A percentile compares a stretch with the other conserved stretches of the same genome.
Evolutionary conservation across 2,797 vertebrate species (phyloP).

Genomic region (Coendou prehensilis): DNA sequence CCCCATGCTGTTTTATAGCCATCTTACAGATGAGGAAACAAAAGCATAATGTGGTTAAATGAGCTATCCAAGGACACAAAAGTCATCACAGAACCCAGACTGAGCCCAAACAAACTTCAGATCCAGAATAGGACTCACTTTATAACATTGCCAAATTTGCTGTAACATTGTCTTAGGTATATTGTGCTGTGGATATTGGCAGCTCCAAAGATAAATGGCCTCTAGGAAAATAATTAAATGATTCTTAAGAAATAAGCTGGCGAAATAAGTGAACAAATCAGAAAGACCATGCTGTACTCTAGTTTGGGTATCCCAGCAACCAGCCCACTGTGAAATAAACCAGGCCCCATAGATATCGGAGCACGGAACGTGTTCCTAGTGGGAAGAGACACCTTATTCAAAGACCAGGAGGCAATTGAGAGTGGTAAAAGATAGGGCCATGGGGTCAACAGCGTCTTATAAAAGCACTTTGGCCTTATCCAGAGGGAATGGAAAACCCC

Average conservation of each 20-base stretch:
- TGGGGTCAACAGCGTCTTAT: fast-evolving
- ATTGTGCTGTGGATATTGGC: background rate
- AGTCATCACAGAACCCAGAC: background rate
- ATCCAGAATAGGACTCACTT: background rate
- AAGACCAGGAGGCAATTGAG: background rate
- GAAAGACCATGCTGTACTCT: background rate
- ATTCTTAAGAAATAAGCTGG: background rate
- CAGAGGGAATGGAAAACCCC: background rate
- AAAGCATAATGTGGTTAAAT: background rate
- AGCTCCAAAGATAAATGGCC: background rate
- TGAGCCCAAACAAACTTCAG: background rate
- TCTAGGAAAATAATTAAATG: background rate
- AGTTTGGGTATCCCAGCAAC: background rate
- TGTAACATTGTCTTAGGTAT: background rate
- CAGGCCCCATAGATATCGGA: background rate
- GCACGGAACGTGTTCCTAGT: background rate
- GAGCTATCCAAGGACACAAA: background rate
- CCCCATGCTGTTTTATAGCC: background rate
- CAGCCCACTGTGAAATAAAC: background rate
- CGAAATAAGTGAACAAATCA: background rate
- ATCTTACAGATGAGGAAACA: constrained; percentile 16
- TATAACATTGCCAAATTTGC: background rate
- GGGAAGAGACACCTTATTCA: background rate
- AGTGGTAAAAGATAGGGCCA: background rate
- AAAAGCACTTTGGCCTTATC: background rate